Conservation (phyloP, 2,797 vertebrate genomes). For the Pangasius krempfi region DNA sequence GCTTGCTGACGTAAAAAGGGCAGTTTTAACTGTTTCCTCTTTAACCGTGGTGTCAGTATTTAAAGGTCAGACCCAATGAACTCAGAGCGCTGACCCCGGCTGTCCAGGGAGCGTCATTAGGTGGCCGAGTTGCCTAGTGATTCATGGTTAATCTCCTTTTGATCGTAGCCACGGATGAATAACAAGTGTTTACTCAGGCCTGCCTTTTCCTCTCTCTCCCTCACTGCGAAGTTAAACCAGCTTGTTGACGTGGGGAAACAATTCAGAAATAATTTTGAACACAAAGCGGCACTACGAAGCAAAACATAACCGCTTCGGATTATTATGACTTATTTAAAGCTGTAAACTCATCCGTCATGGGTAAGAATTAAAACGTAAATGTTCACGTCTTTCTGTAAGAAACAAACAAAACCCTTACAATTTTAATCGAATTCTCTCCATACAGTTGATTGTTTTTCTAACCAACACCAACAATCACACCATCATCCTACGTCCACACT, state of each 20-base stretch:
- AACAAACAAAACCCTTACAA: not conserved
- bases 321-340: not conserved
- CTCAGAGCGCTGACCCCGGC: slow-evolving; percentile 71
- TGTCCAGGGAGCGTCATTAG: slow-evolving; percentile 72
- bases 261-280: not conserved
- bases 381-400: not conserved
- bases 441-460: not conserved
- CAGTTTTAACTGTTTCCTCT: slow-evolving; percentile 57
- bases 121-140: slow-evolving; percentile 71
- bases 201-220: slow-evolving; percentile 28
- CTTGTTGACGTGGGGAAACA: not conserved
- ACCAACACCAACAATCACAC: not conserved
- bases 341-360: not conserved
- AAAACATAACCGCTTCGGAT: not conserved
- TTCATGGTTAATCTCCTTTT: slow-evolving; percentile 75
- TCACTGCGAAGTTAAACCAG: slow-evolving; percentile 27
- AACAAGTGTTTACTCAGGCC: slow-evolving; percentile 61
- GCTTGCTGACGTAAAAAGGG: slow-evolving; percentile 55
- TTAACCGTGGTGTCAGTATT: slow-evolving; percentile 62
- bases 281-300: no score
- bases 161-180: slow-evolving; percentile 72
- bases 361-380: not conserved
- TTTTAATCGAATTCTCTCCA: not conserved
- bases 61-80: slow-evolving; percentile 78
- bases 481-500: not conserved